These are phyloP conservation scores for Ahaetulla prasina DNA, from an alignment of 2,113 vertebrate species.

Conservation along the genomic window DNA sequence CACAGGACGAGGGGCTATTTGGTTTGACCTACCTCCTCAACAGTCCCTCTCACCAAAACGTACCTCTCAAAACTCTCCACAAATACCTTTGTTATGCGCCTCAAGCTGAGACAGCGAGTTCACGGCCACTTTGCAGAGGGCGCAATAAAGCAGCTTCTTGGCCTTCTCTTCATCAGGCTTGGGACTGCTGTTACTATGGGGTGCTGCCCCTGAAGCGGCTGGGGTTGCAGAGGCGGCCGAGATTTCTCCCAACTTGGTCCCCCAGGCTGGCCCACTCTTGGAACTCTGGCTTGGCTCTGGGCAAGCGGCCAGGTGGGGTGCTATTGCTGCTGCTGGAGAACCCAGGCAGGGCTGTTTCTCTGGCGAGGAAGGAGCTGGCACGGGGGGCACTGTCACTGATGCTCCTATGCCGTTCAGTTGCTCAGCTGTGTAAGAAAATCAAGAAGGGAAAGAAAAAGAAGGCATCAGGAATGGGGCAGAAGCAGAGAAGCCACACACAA, in stretches of 20 bases:
- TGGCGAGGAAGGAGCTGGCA: not conserved
- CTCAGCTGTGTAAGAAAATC: slow-evolving; percentile 2
- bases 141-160: slow-evolving; percentile 88
- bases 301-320: not conserved
- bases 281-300: not conserved
- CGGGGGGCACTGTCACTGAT: not conserved
- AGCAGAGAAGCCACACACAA: not conserved
- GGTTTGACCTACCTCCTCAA: not conserved
- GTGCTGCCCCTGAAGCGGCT: slow-evolving; percentile 21
- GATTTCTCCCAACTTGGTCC: not conserved
- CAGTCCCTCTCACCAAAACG: not conserved
- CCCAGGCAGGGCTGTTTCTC: not conserved
- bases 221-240: not conserved
- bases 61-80: not conserved
- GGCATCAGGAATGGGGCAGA: not conserved
- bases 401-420: slow-evolving; percentile 3
- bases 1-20: not conserved
- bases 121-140: slow-evolving; percentile 90
- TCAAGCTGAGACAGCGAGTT: slow-evolving; percentile 92
- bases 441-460: not conserved
- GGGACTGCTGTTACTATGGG: slow-evolving; percentile 49
- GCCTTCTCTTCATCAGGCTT: slow-evolving; percentile 87
- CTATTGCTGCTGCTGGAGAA: not conserved
- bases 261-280: not conserved
- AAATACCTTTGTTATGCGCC: slow-evolving; percentile 89